A percentile compares a stretch with the other conserved stretches of the same genome.
phyloP scores from a whole-genome alignment of 2,797 vertebrate genomes.

The Characodon lateralis region DNA sequence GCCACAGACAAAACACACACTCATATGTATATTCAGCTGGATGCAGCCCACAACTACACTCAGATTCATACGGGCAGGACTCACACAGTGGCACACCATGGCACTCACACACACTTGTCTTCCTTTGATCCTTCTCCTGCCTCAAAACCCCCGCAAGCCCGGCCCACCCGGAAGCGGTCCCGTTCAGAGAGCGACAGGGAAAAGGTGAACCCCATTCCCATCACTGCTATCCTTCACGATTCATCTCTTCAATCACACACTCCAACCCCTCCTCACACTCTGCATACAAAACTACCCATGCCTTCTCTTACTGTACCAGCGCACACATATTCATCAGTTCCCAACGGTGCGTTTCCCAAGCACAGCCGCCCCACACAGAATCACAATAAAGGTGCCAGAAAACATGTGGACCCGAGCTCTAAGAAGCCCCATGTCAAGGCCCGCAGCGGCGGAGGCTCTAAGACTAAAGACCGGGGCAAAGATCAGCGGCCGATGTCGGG shows the following conservation, averaged over 20 bases:
- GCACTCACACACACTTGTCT: constrained; percentile 78
- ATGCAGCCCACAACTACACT: constrained; percentile 80
- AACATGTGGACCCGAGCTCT: constrained; percentile 87
- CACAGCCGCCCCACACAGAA: constrained; percentile 89
- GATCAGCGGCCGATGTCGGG: constrained; percentile 71
- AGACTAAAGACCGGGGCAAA: constrained; percentile 87
- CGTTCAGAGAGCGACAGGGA: constrained; percentile 97
- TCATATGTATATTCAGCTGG: constrained; percentile 82
- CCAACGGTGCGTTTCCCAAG: constrained; percentile 91
- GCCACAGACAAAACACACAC: constrained; percentile 79
- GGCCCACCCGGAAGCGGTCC: constrained; percentile 92
- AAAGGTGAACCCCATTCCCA: constrained; percentile 94
- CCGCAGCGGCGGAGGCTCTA: constrained; percentile 81
- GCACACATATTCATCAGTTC: constrained; percentile 76
- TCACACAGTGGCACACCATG: constrained; percentile 81
- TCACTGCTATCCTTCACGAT: constrained; percentile 93
- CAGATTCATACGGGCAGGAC: constrained; percentile 75
- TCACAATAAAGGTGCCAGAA: constrained; percentile 91
- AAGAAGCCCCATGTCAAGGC: constrained; percentile 96
- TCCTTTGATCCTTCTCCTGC: constrained; percentile 84
- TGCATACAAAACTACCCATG: constrained; percentile 79
- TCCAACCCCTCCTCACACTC: constrained; percentile 82
- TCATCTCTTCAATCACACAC: constrained; percentile 80
- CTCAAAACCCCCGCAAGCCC: constrained; percentile 84
- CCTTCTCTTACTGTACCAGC: constrained; percentile 78